Evolutionary conservation across 2,797 vertebrate genomes (phyloP), one percentile per base, ranked within the genome.

Genomic region (Molossus molossus): DNA sequence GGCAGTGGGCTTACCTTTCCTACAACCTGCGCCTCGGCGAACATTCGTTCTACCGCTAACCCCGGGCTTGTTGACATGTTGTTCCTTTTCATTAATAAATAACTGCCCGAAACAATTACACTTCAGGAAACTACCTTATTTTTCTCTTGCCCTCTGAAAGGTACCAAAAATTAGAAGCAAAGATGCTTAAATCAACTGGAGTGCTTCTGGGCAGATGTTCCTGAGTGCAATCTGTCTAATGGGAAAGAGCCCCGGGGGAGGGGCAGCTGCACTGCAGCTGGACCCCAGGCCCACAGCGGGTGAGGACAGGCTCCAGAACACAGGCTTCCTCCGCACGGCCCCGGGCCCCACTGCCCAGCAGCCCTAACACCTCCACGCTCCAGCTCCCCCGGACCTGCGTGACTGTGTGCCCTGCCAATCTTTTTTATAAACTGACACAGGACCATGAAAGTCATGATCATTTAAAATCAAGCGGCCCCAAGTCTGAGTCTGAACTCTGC

Each of bases 31-130:
- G 11, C 94, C 94, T 92, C 27, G 0, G 9, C 91, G 37, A 90
- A 40, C 92, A 37, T 70, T 60, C 81, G 87, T 94, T 93, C 76
- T 95, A 73, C 96, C 97, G 97, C 80, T 4, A 94, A 96, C 85
- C 72, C 70, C 0, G 17, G 85, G 55, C 48, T 97, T 96, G 94
- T 94, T 87, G 97, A 95, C 90, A 70, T 77, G 95, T 95, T 96
- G 87, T 89, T 98, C 75, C 95, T 97, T 97, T 94, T 96, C 94
- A 96, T 97, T 97, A 97, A 97, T 97, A 98, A 97, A 96, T 94
- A 97, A 97, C 97, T 97, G 97, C 96, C 97, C 0, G 0, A 94
- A 98, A 97, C 97, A 97, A 97, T 97, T 97, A 97, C 83, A 94
- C 94, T 69, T 92, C 50, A n/a, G 92, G 90, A 95, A 97, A 83